Evolutionary conservation across 2,888 invertebrate species (phyloP).

Genomic region (Pelosia muscerda): DNA sequence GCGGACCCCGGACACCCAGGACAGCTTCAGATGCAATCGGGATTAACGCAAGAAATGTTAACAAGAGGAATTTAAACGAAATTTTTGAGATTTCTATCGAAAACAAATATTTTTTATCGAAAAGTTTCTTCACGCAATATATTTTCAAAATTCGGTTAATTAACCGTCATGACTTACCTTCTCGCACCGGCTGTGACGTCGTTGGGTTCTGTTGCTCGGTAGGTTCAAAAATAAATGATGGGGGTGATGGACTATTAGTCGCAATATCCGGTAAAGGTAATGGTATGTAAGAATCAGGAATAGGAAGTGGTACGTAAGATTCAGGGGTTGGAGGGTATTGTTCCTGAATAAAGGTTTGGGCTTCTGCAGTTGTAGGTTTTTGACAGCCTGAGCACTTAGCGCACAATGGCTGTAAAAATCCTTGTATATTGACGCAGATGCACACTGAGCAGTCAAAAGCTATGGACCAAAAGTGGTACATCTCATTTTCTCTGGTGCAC

Average conservation of each 20-base stretch:
- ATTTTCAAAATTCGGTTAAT: constrained; percentile 32
- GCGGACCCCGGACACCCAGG: too few species aligned
- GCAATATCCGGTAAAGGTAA: constrained; percentile 6
- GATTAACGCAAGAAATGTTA: too few species aligned
- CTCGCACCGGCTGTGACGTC: not conserved
- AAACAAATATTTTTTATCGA: constrained; percentile 36
- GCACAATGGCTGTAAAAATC: constrained; percentile 63
- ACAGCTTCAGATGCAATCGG: too few species aligned
- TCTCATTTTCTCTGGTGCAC: constrained; percentile 65
- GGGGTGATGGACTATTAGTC: constrained; percentile 6
- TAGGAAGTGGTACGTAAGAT: constrained; percentile 30
- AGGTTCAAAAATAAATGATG: constrained; percentile 12
- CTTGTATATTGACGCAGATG: constrained; percentile 62
- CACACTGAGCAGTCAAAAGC: constrained; percentile 67
- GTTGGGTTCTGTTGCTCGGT: not conserved
- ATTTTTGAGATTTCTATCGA: constrained; percentile 13
- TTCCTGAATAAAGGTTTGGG: constrained; percentile 20
- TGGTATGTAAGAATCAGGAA: constrained; percentile 15
- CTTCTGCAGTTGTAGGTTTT: constrained; percentile 26
- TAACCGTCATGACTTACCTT: constrained; percentile 23
- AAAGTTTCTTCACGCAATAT: constrained; percentile 42
- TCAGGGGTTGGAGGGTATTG: constrained; percentile 38
- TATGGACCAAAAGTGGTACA: constrained; percentile 62
- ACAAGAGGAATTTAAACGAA: constrained; percentile 12
- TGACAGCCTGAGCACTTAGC: constrained; percentile 64